Percentiles rank a stretch among this genome's conserved stretches.
These are phyloP conservation scores for Phrynocephalus versicolor DNA, from an alignment of 2,113 vertebrate genomes.

Conservation along the genomic window DNA sequence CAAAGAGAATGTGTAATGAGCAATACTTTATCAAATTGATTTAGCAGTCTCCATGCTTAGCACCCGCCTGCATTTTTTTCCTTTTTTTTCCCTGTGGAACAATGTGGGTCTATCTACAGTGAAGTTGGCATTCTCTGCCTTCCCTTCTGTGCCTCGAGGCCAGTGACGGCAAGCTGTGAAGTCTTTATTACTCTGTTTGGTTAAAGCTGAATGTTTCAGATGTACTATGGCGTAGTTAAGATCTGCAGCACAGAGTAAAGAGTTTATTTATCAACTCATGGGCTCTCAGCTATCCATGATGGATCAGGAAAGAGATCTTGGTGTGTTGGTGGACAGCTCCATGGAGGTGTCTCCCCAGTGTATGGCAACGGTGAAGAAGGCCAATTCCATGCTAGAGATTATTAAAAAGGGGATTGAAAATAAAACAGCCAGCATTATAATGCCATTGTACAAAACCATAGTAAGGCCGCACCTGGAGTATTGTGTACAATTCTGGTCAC, in stretches of 20 bases:
- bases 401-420: too few relatives aligned
- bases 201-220: background rate
- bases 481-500: too few relatives aligned
- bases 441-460: too few relatives aligned
- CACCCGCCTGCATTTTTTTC: background rate
- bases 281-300: too few relatives aligned
- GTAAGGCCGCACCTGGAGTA: too few relatives aligned
- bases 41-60: conserved; percentile 29
- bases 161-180: background rate
- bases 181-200: conserved; percentile 37
- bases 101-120: background rate
- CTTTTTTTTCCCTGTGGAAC: background rate
- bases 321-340: too few relatives aligned
- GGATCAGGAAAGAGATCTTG: too few relatives aligned
- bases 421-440: too few relatives aligned
- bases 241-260: background rate
- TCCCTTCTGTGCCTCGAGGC: background rate
- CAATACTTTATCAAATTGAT: conserved; percentile 47
- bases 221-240: background rate
- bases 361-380: too few relatives aligned
- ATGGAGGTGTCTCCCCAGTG: too few relatives aligned
- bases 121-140: background rate
- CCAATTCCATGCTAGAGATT: too few relatives aligned
- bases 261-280: too few relatives aligned
- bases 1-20: conserved; percentile 17